Evolutionary conservation across 2,797 vertebrate species (phyloP), one percentile per base, ranked within the genome.

Genomic region (Sparus aurata): DNA sequence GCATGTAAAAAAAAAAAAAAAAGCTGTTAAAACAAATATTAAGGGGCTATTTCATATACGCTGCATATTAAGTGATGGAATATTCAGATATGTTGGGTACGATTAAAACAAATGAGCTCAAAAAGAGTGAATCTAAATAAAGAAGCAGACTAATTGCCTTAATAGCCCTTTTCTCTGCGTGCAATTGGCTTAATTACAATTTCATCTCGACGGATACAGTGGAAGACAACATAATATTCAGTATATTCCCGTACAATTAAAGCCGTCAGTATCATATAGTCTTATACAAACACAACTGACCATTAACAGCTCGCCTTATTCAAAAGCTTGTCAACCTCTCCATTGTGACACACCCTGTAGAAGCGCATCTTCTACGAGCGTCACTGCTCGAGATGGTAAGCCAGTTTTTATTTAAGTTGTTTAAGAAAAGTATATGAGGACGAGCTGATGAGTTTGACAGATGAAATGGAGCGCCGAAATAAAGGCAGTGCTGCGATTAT

Each of bases 11-110:
- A 70, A 17, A 34, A 8, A 34, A 30, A 30, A 30, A 30, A 7
- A 74, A 64, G 64, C 61, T 43, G 74, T 81, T 73, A 63, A 75
- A 73, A 77, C 30, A 64, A 68, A 77, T 50, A 30, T 47, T 25
- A 58, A 47, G 18, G 22, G 59, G 52, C 15, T 23, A 15, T 27
- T 54, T 12, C 30, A 30, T 27, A 57, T 30, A 47, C 0, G 2
- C 57, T 30, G 2, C 59, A 70, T 54, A 60, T 61, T 82, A 58
- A 59, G 17, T 38, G 18, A 49, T 23, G n/a, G 43, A 22, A 64
- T 46, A 30, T 67, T 62, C 13, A 63, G 1, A 77, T 58, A n/a
- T 2, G 8, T 2, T 38, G 27, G 13, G 12, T 17, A n/a, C 38
- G 17, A 49, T 59, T n/a, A 53, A 71, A 70, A 53, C 52, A 4